These are phyloP conservation scores for Quadriops clusia DNA, from an alignment of 2,888 invertebrate species.

Conservation along the genomic window DNA sequence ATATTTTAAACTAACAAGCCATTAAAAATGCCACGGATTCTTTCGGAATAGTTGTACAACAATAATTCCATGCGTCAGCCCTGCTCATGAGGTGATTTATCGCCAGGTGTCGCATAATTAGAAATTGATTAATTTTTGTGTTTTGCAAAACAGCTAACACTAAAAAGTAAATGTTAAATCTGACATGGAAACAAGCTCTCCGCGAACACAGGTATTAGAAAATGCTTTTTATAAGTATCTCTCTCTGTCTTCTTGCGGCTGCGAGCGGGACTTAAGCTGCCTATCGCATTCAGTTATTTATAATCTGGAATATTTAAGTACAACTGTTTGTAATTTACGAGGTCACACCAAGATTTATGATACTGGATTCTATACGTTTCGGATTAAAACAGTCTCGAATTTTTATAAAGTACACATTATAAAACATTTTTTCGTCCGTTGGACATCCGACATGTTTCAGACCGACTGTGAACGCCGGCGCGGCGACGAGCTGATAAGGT, in stretches of 20 bases:
- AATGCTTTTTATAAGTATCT: conserved; percentile 35
- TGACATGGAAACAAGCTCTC: conserved; percentile 24
- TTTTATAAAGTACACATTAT: conserved; percentile 6
- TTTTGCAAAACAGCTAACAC: conserved; percentile 25
- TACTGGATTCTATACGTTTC: conserved; percentile 38
- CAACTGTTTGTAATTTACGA: conserved; percentile 41
- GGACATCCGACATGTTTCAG: neutral
- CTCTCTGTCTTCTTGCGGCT: conserved; percentile 14
- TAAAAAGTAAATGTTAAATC: conserved; percentile 16
- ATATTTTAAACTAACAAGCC: conserved; percentile 27
- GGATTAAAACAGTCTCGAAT: conserved; percentile 32
- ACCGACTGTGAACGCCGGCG: no score
- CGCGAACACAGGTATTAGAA: conserved; percentile 34
- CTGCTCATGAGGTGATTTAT: conserved; percentile 29
- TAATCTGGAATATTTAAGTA: conserved; percentile 41
- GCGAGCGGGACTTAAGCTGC: conserved; percentile 22
- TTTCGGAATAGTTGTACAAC: conserved; percentile 28
- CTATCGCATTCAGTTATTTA: conserved; percentile 39
- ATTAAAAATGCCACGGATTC: conserved; percentile 31
- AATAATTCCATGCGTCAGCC: conserved; percentile 27
- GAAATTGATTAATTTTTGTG: conserved; percentile 37
- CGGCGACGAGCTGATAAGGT: no score
- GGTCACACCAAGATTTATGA: conserved; percentile 40
- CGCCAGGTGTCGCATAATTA: conserved; percentile 33
- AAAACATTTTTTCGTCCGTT: conserved; percentile 2